Evolutionary conservation across 2,888 invertebrate genomes (phyloP).

Genomic region (Dynastes maya): DNA sequence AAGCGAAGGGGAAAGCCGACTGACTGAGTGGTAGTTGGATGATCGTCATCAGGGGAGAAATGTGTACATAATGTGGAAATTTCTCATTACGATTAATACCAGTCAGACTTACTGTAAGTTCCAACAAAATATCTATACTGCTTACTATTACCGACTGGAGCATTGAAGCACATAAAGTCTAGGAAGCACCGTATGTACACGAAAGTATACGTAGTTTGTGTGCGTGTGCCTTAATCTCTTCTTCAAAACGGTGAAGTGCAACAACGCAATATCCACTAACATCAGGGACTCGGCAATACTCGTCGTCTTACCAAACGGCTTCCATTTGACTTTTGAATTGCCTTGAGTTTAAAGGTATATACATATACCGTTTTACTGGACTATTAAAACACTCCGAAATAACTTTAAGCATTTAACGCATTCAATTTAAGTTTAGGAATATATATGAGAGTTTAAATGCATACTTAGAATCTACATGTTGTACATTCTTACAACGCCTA

Average conservation of each 20-base stretch:
- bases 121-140: not conserved
- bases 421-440: too few relatives aligned
- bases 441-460: too few relatives aligned
- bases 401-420: too few relatives aligned
- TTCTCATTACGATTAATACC: conserved; percentile 53
- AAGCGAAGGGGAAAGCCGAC: conserved; percentile 19
- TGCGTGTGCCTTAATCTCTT: conserved; percentile 12
- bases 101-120: conserved; percentile 19
- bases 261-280: not conserved
- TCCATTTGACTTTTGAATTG: conserved; percentile 7
- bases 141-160: not conserved
- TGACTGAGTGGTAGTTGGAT: conserved; percentile 17
- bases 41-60: conserved; percentile 21
- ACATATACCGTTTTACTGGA: too few relatives aligned
- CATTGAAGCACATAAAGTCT: not conserved
- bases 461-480: too few relatives aligned
- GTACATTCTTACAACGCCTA: too few relatives aligned
- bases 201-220: not conserved
- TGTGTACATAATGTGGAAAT: conserved; percentile 50
- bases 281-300: not conserved
- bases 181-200: not conserved
- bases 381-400: too few relatives aligned
- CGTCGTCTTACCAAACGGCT: not conserved
- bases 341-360: too few relatives aligned
- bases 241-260: not conserved